Evolutionary conservation across 2,797 vertebrate genomes (phyloP).

Genomic region (Etheostoma perlongum): DNA sequence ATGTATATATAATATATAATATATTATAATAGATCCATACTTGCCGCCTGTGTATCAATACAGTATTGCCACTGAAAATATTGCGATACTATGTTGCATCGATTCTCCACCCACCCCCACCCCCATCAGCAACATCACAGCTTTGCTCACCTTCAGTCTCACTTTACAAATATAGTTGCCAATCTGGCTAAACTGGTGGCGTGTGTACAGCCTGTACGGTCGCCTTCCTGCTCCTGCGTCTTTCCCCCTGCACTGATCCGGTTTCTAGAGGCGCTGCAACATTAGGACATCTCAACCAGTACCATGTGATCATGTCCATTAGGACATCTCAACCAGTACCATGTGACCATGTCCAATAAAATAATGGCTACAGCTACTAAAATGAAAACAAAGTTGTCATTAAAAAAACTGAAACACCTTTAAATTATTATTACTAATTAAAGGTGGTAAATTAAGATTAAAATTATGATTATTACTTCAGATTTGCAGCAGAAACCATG

Average conservation of each 20-base stretch:
- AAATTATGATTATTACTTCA: background rate
- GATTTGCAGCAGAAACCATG: conserved; percentile 9
- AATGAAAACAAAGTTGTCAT: background rate
- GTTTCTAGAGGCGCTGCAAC: background rate
- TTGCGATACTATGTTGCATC: too few species aligned
- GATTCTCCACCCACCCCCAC: too few species aligned
- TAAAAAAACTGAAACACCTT: background rate
- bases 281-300: too few species aligned
- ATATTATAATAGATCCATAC: too few species aligned
- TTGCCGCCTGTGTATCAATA: too few species aligned
- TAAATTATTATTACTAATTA: conserved; percentile 1
- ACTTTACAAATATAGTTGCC: background rate
- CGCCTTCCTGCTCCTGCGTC: background rate
- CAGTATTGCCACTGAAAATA: too few species aligned
- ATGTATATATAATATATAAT: too few species aligned
- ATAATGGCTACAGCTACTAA: background rate
- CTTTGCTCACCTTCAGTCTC: too few species aligned
- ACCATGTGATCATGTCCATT: too few species aligned
- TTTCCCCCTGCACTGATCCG: background rate
- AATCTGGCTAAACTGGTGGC: background rate
- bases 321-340: background rate
- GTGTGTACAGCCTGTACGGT: background rate
- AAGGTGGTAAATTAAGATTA: background rate
- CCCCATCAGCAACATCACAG: background rate
- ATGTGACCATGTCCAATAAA: background rate